Percentiles rank a stretch among this genome's conserved stretches.
These are phyloP conservation scores for Unio pictorum DNA, from an alignment of 2,888 invertebrate genomes.

Conservation along the genomic window DNA sequence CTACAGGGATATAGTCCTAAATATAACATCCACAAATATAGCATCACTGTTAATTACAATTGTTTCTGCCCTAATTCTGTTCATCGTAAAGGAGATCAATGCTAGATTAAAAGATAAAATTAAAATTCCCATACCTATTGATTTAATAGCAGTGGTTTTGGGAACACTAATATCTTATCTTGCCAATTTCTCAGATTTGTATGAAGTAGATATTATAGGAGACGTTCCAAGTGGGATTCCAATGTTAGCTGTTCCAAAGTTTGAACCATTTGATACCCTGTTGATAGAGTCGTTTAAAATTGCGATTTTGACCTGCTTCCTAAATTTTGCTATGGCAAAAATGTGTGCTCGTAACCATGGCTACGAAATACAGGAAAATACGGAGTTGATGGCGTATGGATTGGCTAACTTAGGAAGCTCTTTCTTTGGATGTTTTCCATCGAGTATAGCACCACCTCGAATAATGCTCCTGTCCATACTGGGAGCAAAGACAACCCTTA, in stretches of 20 bases:
- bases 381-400: conserved; percentile 71
- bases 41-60: conserved; percentile 80
- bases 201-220: conserved; percentile 43
- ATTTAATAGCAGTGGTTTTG: conserved; percentile 58
- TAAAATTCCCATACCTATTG: conserved; percentile 64
- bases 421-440: conserved; percentile 70
- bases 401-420: conserved; percentile 62
- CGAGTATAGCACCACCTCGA: conserved; percentile 64
- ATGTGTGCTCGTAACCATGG: conserved; percentile 63
- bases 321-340: conserved; percentile 61
- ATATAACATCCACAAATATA: conserved; percentile 77
- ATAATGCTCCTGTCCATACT: conserved; percentile 55
- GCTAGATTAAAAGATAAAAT: conserved; percentile 49
- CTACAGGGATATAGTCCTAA: conserved; percentile 75
- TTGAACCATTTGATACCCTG: conserved; percentile 21
- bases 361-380: conserved; percentile 65
- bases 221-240: conserved; percentile 57
- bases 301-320: conserved; percentile 46
- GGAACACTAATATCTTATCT: conserved; percentile 55
- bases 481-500: conserved; percentile 54
- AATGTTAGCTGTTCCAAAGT: conserved; percentile 40
- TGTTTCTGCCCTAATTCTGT: conserved; percentile 78
- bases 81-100: conserved; percentile 71
- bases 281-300: conserved; percentile 43
- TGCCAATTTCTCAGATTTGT: conserved; percentile 34